These are phyloP conservation scores for Charanyca ferruginea DNA, from an alignment of 2,888 invertebrate genomes.

Conservation along the genomic window DNA sequence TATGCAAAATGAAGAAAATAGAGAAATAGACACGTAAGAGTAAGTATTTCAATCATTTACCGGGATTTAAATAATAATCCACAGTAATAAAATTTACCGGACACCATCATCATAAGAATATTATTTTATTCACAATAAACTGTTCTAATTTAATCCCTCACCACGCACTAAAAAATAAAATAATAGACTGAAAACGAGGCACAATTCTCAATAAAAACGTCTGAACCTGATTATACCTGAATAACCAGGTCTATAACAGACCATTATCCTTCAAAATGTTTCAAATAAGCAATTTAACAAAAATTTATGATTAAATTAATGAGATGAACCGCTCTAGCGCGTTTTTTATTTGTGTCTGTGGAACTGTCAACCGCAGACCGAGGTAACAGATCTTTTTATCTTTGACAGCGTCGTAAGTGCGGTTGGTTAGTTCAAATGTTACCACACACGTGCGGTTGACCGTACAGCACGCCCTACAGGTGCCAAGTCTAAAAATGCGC, in stretches of 20 bases:
- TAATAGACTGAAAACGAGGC: slow-evolving; percentile 49
- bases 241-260: slow-evolving; percentile 28
- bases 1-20: neutral
- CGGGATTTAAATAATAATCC: slow-evolving; percentile 1
- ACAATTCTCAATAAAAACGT: slow-evolving; percentile 52
- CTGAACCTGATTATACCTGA: slow-evolving; percentile 54
- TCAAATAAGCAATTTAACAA: slow-evolving; percentile 44
- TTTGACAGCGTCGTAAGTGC: neutral
- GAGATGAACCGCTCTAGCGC: slow-evolving; percentile 13
- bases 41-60: slow-evolving; percentile 6
- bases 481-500: slow-evolving; percentile 81
- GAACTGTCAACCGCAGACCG: slow-evolving; percentile 14
- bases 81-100: slow-evolving; percentile 31
- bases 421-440: slow-evolving; percentile 4
- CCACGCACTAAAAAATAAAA: slow-evolving; percentile 40
- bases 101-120: slow-evolving; percentile 32
- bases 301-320: slow-evolving; percentile 50
- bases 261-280: slow-evolving; percentile 44
- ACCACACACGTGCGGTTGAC: slow-evolving; percentile 9
- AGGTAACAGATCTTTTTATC: neutral
- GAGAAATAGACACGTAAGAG: neutral
- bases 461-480: slow-evolving; percentile 50
- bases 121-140: slow-evolving; percentile 47
- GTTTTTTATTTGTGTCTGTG: slow-evolving; percentile 32
- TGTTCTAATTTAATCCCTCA: slow-evolving; percentile 37